Base-by-base conservation (phyloP, 53 echinoderm and acorn worm species). In the Crossaster papposus region DNA sequence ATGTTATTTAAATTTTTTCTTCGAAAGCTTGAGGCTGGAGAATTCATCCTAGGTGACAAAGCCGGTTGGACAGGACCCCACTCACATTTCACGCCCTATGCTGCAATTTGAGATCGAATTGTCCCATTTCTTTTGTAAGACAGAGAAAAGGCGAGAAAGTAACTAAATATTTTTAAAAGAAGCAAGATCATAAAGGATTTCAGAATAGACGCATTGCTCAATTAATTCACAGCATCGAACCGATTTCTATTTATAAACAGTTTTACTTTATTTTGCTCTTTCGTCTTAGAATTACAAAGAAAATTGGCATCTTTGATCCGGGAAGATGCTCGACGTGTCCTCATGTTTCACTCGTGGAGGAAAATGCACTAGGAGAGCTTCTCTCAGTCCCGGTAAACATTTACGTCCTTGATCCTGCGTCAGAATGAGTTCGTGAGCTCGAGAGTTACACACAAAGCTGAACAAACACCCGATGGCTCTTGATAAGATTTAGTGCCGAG, bases 371-470 rank as follows among this genome's bases (percentile, higher is more conserved):
- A 11, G 28, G 28, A 68, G 28, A 68, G 28, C 28, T 68, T 26
- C 5, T 68, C 28, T 26, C 28, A 68, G 68, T n/a, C 28, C 68
- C 28, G 28, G 28, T 23, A 68, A 68, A 68, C 68, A 68, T 24
- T 68, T 68, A 18, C 28, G 68, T 68, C n/a, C 68, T 4, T 5
- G n/a, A 10, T 23, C 28, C 68, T 20, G 20, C 24, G 20, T 20
- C n/a, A 28, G 22, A 68, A 68, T 20, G 68, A 68, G 68, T 23
- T 20, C 20, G 28, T 10, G 24, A 68, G 68, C 68, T 26, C 68
- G 68, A 14, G 68, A 26, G 28, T 68, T 68, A 68, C 68, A 68
- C 68, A 68, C 68, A 68, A 26, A 68, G 68, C 68, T 68, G 68
- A 68, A 68, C 68, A 68, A 68, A 68, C 68, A 68, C 28, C 10